Conservation (phyloP, 2,797 vertebrate species). For the Peromyscus nudipes region DNA sequence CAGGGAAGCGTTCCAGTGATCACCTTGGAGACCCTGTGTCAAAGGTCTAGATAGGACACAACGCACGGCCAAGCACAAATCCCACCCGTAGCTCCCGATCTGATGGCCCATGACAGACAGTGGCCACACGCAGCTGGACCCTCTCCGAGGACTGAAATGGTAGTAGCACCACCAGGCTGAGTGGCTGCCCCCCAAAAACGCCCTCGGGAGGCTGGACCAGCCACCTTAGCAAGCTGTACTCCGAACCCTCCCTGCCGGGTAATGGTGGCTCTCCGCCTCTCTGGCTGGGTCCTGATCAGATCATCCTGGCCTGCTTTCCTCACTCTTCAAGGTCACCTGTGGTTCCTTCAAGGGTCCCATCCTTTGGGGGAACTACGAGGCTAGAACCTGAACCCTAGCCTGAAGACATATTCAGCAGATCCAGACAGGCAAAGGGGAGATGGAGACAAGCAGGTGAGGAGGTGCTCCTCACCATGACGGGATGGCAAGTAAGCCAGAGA, state of each 20-base stretch:
- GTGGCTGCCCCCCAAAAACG: accelerated
- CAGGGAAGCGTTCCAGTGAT: too few relatives aligned
- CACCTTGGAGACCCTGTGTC: not conserved
- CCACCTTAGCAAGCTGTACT: too few relatives aligned
- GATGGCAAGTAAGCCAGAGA: not conserved
- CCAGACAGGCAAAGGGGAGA: not conserved
- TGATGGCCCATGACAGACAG: not conserved
- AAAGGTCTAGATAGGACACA: not conserved
- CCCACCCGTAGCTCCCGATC: not conserved
- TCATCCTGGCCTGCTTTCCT: too few relatives aligned
- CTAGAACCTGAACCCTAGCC: not conserved
- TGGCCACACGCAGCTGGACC: not conserved
- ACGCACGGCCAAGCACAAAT: not conserved
- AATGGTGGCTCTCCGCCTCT: not conserved
- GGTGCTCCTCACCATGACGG: not conserved
- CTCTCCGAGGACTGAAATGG: not conserved
- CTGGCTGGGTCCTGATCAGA: too few relatives aligned
- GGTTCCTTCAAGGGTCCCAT: not conserved
- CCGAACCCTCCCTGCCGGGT: not conserved
- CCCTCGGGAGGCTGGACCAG: too few relatives aligned
- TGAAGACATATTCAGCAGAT: not conserved
- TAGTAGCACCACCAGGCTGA: not conserved
- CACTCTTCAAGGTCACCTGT: not conserved
- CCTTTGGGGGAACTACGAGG: not conserved
- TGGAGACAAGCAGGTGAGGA: not conserved